Evolutionary conservation across 1,140 invertebrate genomes (phyloP).

Genomic region (Melanaphis sacchari): DNA sequence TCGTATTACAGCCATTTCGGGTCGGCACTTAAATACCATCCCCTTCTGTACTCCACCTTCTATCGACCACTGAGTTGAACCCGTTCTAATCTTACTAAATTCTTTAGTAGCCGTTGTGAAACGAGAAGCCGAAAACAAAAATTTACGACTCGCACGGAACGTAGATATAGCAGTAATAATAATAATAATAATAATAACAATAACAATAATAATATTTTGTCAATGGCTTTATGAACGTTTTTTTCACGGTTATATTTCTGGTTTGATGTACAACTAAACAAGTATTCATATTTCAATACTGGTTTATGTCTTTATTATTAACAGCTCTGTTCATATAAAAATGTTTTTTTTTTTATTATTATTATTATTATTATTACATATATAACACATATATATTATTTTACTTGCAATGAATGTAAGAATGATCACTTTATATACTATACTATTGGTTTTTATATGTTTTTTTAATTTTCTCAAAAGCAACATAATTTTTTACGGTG

Average conservation of each 20-base stretch:
- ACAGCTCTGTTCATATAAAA: background rate
- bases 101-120: background rate
- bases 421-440: background rate
- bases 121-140: conserved; percentile 26
- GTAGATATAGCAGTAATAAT: background rate
- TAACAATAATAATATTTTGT: conserved; percentile 39
- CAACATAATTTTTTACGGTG: background rate
- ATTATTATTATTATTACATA: too few species aligned
- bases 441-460: background rate
- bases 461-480: background rate
- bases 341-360: background rate
- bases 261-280: conserved; percentile 1
- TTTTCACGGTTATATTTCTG: conserved; percentile 32
- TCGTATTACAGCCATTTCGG: conserved; percentile 32
- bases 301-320: conserved; percentile 33
- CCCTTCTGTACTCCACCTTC: background rate
- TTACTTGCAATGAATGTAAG: background rate
- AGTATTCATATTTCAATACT: conserved; percentile 43
- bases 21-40: conserved; percentile 17
- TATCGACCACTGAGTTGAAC: background rate
- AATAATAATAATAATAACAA: background rate
- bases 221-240: conserved; percentile 22
- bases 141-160: conserved; percentile 20
- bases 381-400: background rate
- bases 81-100: conserved; percentile 35